A percentile compares a stretch with the other conserved stretches of the same genome.
Conservation (phyloP, 2,888 invertebrate genomes). For the Mimumesa dahlbomi region DNA sequence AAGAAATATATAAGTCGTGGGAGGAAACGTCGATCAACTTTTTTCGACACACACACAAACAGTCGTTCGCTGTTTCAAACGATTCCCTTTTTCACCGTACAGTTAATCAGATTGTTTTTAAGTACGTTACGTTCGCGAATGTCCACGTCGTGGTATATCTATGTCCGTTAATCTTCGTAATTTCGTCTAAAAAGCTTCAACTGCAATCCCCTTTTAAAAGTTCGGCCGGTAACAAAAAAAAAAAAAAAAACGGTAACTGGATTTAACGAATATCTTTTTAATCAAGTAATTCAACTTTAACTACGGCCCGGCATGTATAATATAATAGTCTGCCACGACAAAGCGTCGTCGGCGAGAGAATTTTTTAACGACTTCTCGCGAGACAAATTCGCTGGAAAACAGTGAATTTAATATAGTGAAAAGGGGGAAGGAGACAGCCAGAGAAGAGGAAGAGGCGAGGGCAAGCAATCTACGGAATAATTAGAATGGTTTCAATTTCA, state of each 20-base stretch:
- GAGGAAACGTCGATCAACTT: conserved; percentile 20
- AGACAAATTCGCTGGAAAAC: conserved; percentile 36
- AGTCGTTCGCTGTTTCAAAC: conserved; percentile 3
- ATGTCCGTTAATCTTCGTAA: background rate
- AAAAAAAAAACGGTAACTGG: conserved; percentile 6
- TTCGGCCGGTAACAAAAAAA: too few relatives aligned
- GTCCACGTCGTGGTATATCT: background rate
- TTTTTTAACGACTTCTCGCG: conserved; percentile 24
- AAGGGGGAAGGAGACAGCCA: background rate
- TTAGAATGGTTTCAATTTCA: conserved; percentile 56
- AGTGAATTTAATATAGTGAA: conserved; percentile 39
- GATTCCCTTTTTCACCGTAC: conserved; percentile 5
- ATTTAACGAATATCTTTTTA: conserved; percentile 15
- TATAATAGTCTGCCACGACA: conserved; percentile 22
- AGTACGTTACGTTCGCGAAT: background rate
- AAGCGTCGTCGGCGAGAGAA: conserved; percentile 9
- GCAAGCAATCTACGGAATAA: conserved; percentile 49
- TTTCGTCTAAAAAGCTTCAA: background rate
- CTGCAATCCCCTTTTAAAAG: background rate
- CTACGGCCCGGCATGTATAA: conserved; percentile 19
- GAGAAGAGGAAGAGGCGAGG: conserved; percentile 6
- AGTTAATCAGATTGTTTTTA: background rate
- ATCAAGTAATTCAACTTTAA: conserved; percentile 29
- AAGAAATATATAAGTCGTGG: conserved; percentile 7
- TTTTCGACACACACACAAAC: conserved; percentile 7